Evolutionary conservation across 1,140 invertebrate species (phyloP), one percentile per base, ranked within the genome.

Genomic region (Euwallacea fornicatus): DNA sequence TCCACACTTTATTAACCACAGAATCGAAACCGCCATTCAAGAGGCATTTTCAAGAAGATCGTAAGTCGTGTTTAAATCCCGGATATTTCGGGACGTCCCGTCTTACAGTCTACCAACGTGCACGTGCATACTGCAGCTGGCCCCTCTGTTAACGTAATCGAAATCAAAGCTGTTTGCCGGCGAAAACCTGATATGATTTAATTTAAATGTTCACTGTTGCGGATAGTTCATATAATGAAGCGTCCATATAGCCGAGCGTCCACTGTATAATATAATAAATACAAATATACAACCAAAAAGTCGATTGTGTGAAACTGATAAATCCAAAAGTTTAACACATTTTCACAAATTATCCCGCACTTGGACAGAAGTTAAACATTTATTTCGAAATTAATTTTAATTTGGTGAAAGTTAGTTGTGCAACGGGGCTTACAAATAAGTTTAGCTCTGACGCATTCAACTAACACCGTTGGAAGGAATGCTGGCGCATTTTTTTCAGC

Each of bases 211-310:
- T 50, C 46, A 50, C 46, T 50, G 13, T 50, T 1, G 13, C 46
- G 46, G 46, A 13, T 50, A 50, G 46, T 50, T 50, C 46, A 50
- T 50, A 50, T 50, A 50, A 50, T 50, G 13, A n/a, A n/a, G n/a
- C n/a, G n/a, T n/a, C 13, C 46, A 50, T 50, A 50, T 50, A 50
- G 6, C 46, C 1, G 46, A 50, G 46, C 46, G 46, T 6, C 1
- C 13, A 50, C 46, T 2, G 46, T 50, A 50, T 50, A 11, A 50
- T 13, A 11, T 6, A 50, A 50, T 50, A 50, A 11, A 50, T 50
- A 33, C 21, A 33, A 33, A 33, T 33, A 33, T 4, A 33, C 21
- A 33, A 33, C 21, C 21, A 33, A 33, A 33, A 33, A 33, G 21
- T 33, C 21, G 21, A 4, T 33, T 33, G 21, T 33, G 21, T 33